These are phyloP conservation scores for Papilio aristodemus DNA, from an alignment of 1,140 invertebrate species.

Conservation along the genomic window DNA sequence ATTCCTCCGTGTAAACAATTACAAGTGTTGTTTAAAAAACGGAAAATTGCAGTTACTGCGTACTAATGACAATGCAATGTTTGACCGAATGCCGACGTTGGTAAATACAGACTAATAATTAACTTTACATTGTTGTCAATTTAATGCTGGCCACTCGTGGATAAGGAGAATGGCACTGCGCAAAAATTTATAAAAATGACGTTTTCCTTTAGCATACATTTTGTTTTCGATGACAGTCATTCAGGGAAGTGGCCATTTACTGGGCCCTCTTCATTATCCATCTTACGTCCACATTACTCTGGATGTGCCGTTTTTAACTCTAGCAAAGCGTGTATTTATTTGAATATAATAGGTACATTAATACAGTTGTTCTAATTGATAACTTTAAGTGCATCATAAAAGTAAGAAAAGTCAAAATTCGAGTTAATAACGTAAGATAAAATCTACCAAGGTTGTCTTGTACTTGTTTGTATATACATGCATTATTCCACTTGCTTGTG, in stretches of 20 bases:
- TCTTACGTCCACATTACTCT: no score
- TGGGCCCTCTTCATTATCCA: no score
- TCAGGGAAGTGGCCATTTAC: no score
- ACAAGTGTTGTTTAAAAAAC: conserved; percentile 1
- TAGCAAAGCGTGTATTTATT: no score
- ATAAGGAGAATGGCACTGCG: not conserved
- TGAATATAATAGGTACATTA: no score
- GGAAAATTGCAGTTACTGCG: not conserved
- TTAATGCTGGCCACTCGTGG: not conserved
- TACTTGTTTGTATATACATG: no score
- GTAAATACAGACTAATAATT: conserved; percentile 21
- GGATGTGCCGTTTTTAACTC: no score
- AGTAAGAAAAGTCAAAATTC: no score
- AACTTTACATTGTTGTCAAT: conserved; percentile 20
- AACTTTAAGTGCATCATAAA: no score
- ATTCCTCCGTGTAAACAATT: conserved; percentile 3
- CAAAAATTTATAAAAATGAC: conserved; percentile 5
- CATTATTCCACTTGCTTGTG: not conserved
- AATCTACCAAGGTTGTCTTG: no score
- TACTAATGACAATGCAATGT: conserved; percentile 26
- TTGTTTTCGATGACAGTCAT: conserved; percentile 39
- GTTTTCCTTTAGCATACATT: conserved; percentile 8
- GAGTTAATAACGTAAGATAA: no score
- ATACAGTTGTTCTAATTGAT: no score
- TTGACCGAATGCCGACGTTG: not conserved